Evolutionary conservation across 2,113 vertebrate genomes (phyloP), one percentile per base, ranked within the genome.

Genomic region (Meriones unguiculatus): DNA sequence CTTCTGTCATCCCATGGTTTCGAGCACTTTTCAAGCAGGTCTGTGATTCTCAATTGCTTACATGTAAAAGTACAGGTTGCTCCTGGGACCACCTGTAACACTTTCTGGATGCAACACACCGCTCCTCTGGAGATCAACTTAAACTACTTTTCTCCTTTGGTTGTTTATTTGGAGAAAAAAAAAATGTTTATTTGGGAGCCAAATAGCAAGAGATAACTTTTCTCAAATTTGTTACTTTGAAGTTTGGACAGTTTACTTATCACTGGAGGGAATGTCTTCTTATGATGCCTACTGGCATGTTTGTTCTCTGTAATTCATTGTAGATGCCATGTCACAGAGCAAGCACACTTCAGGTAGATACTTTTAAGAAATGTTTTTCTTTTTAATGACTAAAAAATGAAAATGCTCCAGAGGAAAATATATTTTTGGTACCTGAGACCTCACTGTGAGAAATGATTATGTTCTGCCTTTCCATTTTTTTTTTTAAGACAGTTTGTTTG

Each of bases 211-310:
- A 77, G 38, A 96, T 13, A 76, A 3, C 0, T 92, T n/a, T 95
- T 69, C 69, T 92, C 91, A 95, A 97, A 96, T 95, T 93, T 95
- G 65, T 9, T 3, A 24, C 22, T 90, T 10, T 88, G n/a, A 84
- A 97, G 93, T 69, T 93, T 95, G 17, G 59, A 97, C 96, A 97
- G 82, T 92, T 64, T 95, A 87, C 92, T 86, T 81, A 97, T 96
- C 35, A 96, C 87, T 95, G 22, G 81, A 96, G 91, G 75, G 82
- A 73, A 81, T 96, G 76, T 59, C 98, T 96, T 97, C 89, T 94
- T 87, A 91, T 38, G 7, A 9, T 22, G 18, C 20, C 32, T 11
- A 52, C 2, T 35, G 18, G 30, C 5, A 24, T 96, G 92, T 89
- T 97, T 91, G 88, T 80, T 87, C 89, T 78, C 96, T 96, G 92